phyloP scores from a whole-genome alignment of 64 coral and sea anemone species.

The Cladopsammia gracilis region DNA sequence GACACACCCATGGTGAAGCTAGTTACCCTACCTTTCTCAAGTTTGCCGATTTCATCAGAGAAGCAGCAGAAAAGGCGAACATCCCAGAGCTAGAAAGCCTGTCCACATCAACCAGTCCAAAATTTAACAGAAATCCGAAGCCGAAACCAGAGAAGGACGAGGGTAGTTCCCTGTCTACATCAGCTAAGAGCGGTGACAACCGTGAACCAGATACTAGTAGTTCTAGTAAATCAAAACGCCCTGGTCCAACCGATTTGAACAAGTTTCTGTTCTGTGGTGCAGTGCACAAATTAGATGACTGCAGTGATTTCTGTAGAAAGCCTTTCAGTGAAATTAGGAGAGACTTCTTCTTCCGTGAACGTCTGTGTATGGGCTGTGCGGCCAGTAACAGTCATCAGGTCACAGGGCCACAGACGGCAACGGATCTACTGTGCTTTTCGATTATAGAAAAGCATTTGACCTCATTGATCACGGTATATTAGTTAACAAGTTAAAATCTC shows the following conservation, averaged over 20 bases:
- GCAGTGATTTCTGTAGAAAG: slow-evolving; percentile 32
- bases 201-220: not conserved
- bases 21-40: no score
- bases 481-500: no score
- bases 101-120: not conserved
- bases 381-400: slow-evolving; percentile 7
- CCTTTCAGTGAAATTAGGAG: slow-evolving; percentile 20
- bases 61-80: no score
- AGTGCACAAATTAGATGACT: slow-evolving; percentile 29
- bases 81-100: not conserved
- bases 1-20: no score
- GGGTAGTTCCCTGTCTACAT: slow-evolving; percentile 17
- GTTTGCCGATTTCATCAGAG: no score
- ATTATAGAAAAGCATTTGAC: no score
- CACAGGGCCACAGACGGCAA: no score
- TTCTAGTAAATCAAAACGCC: not conserved
- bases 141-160: not conserved
- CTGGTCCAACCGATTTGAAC: not conserved
- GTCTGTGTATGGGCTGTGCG: slow-evolving; percentile 38
- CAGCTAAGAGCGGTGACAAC: not conserved
- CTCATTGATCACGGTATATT: no score
- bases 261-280: slow-evolving; percentile 24
- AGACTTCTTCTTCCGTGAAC: slow-evolving; percentile 57
- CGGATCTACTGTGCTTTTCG: no score
- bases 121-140: not conserved